Conservation (phyloP, 2,797 vertebrate genomes). For the Anguilla megastoma region DNA sequence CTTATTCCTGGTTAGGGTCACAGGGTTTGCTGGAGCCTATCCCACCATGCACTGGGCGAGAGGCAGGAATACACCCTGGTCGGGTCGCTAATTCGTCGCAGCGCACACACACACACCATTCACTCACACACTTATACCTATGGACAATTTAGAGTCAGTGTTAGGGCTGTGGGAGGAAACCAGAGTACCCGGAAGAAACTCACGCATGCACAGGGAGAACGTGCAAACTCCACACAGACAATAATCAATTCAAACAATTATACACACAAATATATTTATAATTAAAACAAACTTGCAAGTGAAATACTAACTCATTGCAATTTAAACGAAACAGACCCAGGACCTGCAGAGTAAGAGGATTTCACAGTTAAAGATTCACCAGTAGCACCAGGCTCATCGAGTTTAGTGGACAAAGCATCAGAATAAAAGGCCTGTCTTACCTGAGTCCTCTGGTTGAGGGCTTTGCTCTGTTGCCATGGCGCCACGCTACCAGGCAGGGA, state of each 20-base stretch:
- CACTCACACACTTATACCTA: too few relatives aligned
- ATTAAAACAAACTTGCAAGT: neutral
- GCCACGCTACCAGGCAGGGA: slow-evolving; percentile 79
- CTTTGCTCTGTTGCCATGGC: slow-evolving; percentile 80
- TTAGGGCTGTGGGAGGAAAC: too few relatives aligned
- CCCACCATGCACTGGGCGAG: too few relatives aligned
- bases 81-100: too few relatives aligned
- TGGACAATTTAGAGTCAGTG: too few relatives aligned
- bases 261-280: neutral
- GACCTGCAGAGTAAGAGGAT: neutral
- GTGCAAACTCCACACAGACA: neutral
- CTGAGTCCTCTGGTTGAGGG: slow-evolving; percentile 81
- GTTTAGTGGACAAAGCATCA: neutral
- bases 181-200: too few relatives aligned
- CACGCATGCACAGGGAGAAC: too few relatives aligned
- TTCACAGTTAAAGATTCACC: neutral
- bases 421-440: slow-evolving; percentile 50
- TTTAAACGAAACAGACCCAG: neutral
- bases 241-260: neutral
- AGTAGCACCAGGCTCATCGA: neutral
- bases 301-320: neutral
- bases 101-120: too few relatives aligned
- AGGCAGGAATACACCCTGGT: too few relatives aligned
- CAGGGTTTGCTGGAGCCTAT: too few relatives aligned
- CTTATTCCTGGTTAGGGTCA: too few relatives aligned